Evolutionary conservation across 2,113 vertebrate species (phyloP).

Genomic region (Chroicocephalus ridibundus): DNA sequence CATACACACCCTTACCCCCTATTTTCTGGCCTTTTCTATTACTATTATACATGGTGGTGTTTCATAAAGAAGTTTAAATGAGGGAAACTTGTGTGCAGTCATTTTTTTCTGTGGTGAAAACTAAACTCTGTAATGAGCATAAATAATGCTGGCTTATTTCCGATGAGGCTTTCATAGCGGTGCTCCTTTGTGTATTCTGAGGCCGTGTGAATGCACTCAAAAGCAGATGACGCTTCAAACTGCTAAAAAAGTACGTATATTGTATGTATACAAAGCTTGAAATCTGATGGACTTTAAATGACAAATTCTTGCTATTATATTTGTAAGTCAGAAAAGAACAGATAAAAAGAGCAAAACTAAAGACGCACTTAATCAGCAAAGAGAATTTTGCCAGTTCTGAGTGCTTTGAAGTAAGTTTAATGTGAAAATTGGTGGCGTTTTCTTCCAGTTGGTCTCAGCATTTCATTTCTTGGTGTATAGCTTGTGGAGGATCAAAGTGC

Average conservation of each 20-base stretch:
- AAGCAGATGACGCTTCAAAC: background rate
- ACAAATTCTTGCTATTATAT: background rate
- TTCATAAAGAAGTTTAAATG: background rate
- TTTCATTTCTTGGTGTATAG: background rate
- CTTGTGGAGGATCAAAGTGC: background rate
- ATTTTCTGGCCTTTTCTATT: background rate
- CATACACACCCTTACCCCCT: accelerated
- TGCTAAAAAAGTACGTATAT: background rate
- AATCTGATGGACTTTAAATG: background rate
- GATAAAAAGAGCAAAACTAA: background rate
- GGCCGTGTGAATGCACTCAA: background rate
- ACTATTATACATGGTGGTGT: background rate
- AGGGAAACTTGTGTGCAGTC: background rate
- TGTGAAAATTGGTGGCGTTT: background rate
- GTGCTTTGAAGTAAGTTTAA: background rate
- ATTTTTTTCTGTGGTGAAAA: background rate
- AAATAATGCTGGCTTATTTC: background rate
- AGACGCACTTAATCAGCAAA: background rate
- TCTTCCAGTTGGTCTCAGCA: background rate
- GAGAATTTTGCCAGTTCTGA: background rate
- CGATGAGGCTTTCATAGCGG: background rate
- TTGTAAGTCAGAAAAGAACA: background rate
- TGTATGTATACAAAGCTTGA: background rate
- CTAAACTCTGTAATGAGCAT: background rate
- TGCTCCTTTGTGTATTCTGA: background rate